These are phyloP conservation scores for Pantherophis guttatus DNA, from an alignment of 2,113 vertebrate genomes.

Conservation along the genomic window DNA sequence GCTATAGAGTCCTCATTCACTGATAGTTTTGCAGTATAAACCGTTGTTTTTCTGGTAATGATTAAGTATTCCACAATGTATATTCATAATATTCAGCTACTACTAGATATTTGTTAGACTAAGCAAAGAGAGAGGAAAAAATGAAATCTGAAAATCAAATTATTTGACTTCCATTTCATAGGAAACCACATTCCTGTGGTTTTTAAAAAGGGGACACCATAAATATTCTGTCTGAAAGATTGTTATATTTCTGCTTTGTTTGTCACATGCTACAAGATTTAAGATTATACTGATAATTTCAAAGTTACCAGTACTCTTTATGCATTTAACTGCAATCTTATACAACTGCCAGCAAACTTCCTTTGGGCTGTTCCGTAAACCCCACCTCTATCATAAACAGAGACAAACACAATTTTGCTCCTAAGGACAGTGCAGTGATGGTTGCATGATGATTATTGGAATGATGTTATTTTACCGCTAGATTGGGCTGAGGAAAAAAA, in stretches of 20 bases:
- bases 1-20: neutral
- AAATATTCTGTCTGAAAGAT: neutral
- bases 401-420: neutral
- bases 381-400: neutral
- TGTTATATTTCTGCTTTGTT: neutral
- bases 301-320: neutral
- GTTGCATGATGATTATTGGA: neutral
- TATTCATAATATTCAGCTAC: neutral
- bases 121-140: neutral
- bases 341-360: neutral
- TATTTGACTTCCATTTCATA: neutral
- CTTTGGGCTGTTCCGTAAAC: neutral
- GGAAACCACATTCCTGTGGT: neutral
- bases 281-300: neutral
- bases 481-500: neutral
- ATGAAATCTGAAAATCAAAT: neutral
- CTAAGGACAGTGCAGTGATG: neutral
- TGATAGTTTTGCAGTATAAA: neutral
- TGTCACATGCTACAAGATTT: neutral
- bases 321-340: neutral
- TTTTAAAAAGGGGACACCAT: neutral
- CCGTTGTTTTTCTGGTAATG: neutral
- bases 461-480: neutral
- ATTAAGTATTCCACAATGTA: neutral
- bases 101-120: neutral